A percentile compares a stretch with the other conserved stretches of the same genome.
Conservation (phyloP, 1,140 invertebrate species). For the Procambarus virginalis region DNA sequence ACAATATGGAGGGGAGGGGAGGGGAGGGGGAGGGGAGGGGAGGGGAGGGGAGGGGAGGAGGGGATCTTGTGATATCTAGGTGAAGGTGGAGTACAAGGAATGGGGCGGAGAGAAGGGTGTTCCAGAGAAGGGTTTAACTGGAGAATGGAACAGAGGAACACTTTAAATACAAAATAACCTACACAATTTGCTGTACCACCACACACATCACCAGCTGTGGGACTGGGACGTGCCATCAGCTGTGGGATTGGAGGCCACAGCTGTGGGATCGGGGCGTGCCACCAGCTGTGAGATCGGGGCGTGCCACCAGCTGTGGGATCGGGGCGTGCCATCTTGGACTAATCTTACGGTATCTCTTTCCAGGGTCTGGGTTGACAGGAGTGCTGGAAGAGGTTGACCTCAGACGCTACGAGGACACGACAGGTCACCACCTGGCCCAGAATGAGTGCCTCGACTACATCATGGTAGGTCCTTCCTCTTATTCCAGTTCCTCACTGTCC, state of each 20-base stretch:
- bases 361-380: slow-evolving; percentile 64
- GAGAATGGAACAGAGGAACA: no score
- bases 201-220: no score
- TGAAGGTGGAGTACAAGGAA: background rate
- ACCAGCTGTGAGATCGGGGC: no score
- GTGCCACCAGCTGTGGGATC: no score
- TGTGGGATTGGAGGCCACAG: no score
- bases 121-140: no score
- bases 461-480: slow-evolving; percentile 30
- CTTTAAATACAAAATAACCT: no score
- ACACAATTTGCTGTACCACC: no score
- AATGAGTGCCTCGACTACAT: slow-evolving; percentile 63
- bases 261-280: no score
- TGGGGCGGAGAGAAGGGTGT: background rate
- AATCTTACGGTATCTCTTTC: no score
- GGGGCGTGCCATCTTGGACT: no score
- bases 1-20: background rate
- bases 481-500: background rate
- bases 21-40: background rate
- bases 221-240: no score
- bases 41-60: background rate
- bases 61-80: background rate
- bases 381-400: slow-evolving; percentile 67
- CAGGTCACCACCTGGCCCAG: slow-evolving; percentile 36
- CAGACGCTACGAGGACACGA: slow-evolving; percentile 45